A percentile compares a stretch with the other conserved stretches of the same genome.
Conservation (phyloP, 2,888 invertebrate species). For the Nomada fucata region DNA sequence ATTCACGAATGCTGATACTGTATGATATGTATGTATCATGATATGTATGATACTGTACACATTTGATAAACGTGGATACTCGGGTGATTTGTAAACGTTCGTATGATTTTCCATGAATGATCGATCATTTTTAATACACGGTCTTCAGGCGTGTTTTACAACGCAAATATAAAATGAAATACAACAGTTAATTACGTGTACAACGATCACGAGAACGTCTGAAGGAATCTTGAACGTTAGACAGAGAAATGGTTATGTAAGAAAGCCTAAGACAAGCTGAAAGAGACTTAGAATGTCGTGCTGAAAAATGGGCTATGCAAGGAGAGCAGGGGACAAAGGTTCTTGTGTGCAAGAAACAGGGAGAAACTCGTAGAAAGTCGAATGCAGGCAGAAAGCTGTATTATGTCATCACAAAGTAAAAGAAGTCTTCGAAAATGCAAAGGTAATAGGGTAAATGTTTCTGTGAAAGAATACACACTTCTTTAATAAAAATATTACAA, state of each 20-base stretch:
- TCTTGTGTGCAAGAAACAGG: conserved; percentile 1
- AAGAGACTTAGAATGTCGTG: conserved; percentile 4
- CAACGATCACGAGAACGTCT: background rate
- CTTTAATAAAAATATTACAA: background rate
- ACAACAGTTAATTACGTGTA: background rate
- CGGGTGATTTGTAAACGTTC: too few species aligned
- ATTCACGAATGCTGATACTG: background rate
- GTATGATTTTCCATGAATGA: too few species aligned
- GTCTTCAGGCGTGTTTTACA: background rate
- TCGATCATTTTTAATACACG: background rate
- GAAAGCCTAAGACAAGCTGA: background rate
- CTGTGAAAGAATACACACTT: background rate
- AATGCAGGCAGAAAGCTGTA: conserved; percentile 9
- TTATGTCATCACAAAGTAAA: background rate
- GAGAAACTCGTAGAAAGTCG: background rate
- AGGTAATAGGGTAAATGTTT: background rate
- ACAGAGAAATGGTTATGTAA: background rate
- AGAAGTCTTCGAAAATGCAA: background rate
- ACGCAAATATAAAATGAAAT: background rate
- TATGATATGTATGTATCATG: too few species aligned
- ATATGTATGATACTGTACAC: too few species aligned
- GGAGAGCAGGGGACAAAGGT: background rate
- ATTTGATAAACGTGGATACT: background rate
- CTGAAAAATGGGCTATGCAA: background rate
- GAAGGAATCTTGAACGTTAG: background rate